These are phyloP conservation scores for Omphaloscelis lunosa DNA, from an alignment of 2,888 invertebrate species.

Conservation along the genomic window DNA sequence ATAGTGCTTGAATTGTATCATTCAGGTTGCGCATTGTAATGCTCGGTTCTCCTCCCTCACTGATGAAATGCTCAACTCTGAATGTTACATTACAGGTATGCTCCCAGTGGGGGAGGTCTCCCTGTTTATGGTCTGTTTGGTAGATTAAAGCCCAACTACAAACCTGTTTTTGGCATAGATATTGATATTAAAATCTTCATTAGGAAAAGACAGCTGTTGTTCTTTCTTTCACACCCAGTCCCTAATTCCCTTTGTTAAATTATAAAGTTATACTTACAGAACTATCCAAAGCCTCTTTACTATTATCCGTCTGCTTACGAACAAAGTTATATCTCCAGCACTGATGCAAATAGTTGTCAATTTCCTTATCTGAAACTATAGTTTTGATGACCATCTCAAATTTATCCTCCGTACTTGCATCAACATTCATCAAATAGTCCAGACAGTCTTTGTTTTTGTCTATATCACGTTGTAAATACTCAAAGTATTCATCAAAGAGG, in stretches of 20 bases:
- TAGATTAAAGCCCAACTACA: background rate
- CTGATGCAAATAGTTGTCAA: slow-evolving; percentile 84
- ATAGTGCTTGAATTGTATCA: too few species aligned
- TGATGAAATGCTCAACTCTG: too few species aligned
- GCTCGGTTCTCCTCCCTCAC: too few species aligned
- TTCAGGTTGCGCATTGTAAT: too few species aligned
- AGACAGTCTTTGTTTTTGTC: slow-evolving; percentile 73
- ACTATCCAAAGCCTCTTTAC: slow-evolving; percentile 71
- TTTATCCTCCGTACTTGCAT: slow-evolving; percentile 86
- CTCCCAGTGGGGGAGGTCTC: too few species aligned
- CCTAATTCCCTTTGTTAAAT: too few species aligned
- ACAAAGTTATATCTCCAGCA: slow-evolving; percentile 86
- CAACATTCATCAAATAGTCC: slow-evolving; percentile 79
- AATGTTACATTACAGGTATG: too few species aligned
- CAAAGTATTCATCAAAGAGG: slow-evolving; percentile 81
- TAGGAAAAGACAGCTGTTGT: too few species aligned
- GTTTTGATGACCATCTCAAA: slow-evolving; percentile 81
- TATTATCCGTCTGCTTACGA: slow-evolving; percentile 73
- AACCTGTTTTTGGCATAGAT: background rate
- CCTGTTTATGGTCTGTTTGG: too few species aligned
- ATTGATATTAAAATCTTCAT: too few species aligned
- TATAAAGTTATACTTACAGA: slow-evolving; percentile 71
- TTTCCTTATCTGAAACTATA: slow-evolving; percentile 81
- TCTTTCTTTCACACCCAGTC: too few species aligned
- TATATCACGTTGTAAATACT: slow-evolving; percentile 68